Percentiles rank a stretch among this genome's conserved stretches.
Evolutionary conservation across 2,888 invertebrate genomes (phyloP).

Genomic region (Hemaris fuciformis): DNA sequence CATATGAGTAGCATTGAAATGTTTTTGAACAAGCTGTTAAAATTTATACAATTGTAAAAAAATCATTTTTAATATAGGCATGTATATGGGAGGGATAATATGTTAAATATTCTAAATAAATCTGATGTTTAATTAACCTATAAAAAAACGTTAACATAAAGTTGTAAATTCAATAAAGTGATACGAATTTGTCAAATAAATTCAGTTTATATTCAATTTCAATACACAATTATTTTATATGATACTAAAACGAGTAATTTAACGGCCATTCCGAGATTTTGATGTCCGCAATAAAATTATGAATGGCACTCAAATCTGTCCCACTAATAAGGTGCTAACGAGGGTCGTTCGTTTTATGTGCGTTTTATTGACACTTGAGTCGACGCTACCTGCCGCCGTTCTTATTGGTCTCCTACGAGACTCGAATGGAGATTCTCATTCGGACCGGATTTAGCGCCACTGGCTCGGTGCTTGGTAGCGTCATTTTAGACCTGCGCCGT

Average conservation of each 20-base stretch:
- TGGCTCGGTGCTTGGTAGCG: constrained; percentile 33
- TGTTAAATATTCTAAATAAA: too few species aligned
- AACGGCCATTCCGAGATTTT: constrained; percentile 48
- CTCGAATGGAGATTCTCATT: constrained; percentile 34
- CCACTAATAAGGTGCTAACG: constrained; percentile 74
- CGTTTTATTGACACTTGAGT: constrained; percentile 73
- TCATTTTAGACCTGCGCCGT: constrained; percentile 54
- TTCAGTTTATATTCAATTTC: constrained; percentile 16
- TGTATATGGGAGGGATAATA: too few species aligned
- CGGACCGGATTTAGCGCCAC: constrained; percentile 12
- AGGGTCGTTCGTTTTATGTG: constrained; percentile 75
- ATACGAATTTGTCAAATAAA: constrained; percentile 15
- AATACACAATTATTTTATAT: constrained; percentile 41
- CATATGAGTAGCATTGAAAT: too few species aligned
- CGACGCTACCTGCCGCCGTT: constrained; percentile 55
- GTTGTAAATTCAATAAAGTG: background rate
- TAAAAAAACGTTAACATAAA: background rate
- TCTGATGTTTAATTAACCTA: background rate
- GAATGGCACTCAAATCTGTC: constrained; percentile 68
- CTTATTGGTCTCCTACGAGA: constrained; percentile 66
- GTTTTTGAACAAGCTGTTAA: too few species aligned
- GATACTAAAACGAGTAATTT: constrained; percentile 46
- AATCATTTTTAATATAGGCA: too few species aligned
- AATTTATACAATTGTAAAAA: too few species aligned
- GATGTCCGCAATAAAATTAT: constrained; percentile 63